phyloP scores from a whole-genome alignment of 2,888 invertebrate species.

The Lithodes maja region DNA sequence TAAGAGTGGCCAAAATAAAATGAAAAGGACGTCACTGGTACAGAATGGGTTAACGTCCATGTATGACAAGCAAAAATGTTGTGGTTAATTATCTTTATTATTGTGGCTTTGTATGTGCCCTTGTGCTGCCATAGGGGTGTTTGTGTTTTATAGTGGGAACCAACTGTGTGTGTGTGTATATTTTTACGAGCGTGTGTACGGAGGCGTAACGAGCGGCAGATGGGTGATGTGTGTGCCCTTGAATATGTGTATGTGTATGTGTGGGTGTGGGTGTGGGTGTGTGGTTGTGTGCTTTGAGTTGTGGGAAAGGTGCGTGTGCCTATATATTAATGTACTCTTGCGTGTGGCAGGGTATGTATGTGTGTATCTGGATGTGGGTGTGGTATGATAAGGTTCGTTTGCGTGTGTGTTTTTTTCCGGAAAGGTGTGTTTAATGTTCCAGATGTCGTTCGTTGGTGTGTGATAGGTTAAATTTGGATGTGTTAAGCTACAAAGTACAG shows the following conservation, averaged over 20 bases:
- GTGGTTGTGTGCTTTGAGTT: not conserved
- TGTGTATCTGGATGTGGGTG: not conserved
- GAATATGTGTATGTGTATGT: not conserved
- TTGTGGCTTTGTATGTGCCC: not conserved
- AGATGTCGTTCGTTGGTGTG: too few relatives aligned
- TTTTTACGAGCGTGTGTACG: constrained; percentile 4
- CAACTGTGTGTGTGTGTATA: not conserved
- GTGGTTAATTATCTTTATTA: not conserved
- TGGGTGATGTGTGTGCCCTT: not conserved
- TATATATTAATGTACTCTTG: not conserved
- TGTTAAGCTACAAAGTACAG: too few relatives aligned
- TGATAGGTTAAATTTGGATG: too few relatives aligned
- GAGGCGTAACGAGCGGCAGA: not conserved
- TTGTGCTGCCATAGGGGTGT: not conserved
- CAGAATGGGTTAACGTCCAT: too few relatives aligned
- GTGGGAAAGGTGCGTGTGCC: not conserved
- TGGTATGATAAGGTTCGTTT: not conserved
- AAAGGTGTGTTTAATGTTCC: not conserved
- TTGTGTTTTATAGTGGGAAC: not conserved
- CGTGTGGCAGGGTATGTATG: not conserved
- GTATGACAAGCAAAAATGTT: too few relatives aligned
- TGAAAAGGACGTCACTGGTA: too few relatives aligned
- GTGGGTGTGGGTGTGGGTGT: not conserved
- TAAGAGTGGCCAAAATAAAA: too few relatives aligned
- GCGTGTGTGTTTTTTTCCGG: not conserved